Conservation (phyloP, 2,888 invertebrate species). For the Metellina segmentata region DNA sequence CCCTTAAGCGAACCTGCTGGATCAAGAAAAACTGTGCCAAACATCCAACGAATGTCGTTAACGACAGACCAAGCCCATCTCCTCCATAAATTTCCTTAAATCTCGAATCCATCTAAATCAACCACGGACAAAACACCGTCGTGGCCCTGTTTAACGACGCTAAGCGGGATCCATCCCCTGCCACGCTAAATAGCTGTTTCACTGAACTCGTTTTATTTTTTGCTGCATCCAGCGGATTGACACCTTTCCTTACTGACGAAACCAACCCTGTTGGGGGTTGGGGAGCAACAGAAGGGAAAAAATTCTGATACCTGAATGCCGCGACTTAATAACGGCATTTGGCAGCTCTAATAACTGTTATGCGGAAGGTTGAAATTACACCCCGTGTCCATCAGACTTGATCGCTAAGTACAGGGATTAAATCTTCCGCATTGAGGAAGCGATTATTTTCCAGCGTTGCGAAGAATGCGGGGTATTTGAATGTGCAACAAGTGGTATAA, state of each 20-base stretch:
- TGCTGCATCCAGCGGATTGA: not conserved
- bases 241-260: not conserved
- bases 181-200: not conserved
- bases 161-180: not conserved
- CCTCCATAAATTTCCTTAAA: not conserved
- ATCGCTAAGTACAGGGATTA: constrained; percentile 44
- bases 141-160: not conserved
- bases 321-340: constrained; percentile 19
- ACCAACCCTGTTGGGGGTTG: not conserved
- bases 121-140: not conserved
- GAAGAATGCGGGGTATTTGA: constrained; percentile 15
- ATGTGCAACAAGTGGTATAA: constrained; percentile 15
- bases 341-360: constrained; percentile 47
- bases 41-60: too few species aligned
- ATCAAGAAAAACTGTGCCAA: too few species aligned
- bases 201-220: too few species aligned
- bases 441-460: not conserved
- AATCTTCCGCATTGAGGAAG: constrained; percentile 20
- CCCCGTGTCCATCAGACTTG: constrained; percentile 33
- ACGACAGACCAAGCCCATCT: not conserved
- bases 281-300: not conserved
- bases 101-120: not conserved
- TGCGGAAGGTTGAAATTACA: constrained; percentile 42
- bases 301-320: not conserved
- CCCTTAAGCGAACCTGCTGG: too few species aligned